These are phyloP conservation scores for Crotalus helleri DNA, from an alignment of 2,113 vertebrate species.

Conservation along the genomic window DNA sequence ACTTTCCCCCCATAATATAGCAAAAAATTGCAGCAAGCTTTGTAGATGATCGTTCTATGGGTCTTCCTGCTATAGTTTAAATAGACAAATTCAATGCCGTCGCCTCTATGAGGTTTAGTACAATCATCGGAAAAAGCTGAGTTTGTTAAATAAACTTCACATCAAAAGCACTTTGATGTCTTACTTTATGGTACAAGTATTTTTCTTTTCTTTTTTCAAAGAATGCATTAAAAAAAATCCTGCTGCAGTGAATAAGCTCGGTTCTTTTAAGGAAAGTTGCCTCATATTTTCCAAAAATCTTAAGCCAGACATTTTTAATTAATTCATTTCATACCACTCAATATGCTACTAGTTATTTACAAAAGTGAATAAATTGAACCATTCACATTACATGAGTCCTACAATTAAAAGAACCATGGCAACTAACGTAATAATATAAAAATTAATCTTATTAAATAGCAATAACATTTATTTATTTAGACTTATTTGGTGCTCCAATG, in stretches of 20 bases:
- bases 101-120: constrained; percentile 66
- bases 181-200: constrained; percentile 55
- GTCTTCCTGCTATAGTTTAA: constrained; percentile 64
- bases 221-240: constrained; percentile 47
- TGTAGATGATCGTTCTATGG: constrained; percentile 23
- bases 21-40: constrained; percentile 48
- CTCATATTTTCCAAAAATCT: constrained; percentile 47
- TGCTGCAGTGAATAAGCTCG: constrained; percentile 21
- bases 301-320: background rate
- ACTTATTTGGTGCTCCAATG: background rate
- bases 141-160: constrained; percentile 70
- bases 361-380: background rate
- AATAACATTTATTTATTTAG: background rate
- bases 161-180: constrained; percentile 70
- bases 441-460: background rate
- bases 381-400: background rate
- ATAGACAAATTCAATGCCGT: constrained; percentile 59
- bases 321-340: background rate
- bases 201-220: constrained; percentile 40
- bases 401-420: background rate
- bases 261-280: constrained; percentile 62
- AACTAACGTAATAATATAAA: background rate
- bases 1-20: constrained; percentile 13
- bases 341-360: background rate
- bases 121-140: constrained; percentile 63